Evolutionary conservation across 2,888 invertebrate genomes (phyloP).

Genomic region (Camptogramma bilineatum): DNA sequence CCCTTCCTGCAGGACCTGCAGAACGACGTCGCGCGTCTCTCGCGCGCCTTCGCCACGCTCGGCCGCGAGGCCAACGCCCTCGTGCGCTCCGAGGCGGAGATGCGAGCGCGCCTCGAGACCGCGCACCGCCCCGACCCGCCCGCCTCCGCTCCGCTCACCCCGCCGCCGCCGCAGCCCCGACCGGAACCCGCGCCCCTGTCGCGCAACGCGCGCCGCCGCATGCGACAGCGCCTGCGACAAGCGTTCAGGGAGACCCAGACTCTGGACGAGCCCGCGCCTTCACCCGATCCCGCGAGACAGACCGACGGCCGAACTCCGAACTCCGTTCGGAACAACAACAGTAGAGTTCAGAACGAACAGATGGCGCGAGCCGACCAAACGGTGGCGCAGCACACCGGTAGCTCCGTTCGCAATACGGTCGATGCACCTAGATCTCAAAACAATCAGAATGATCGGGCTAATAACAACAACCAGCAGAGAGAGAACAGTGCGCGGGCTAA

Average conservation of each 20-base stretch:
- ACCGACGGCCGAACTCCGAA: conserved; percentile 3
- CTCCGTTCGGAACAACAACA: conserved; percentile 17
- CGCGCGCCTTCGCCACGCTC: conserved; percentile 69
- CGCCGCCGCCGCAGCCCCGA: conserved; percentile 16
- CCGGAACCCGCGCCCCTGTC: conserved; percentile 49
- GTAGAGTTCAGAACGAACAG: conserved; percentile 19
- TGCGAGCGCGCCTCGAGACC: conserved; percentile 57
- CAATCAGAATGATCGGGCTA: conserved; percentile 15
- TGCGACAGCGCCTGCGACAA: conserved; percentile 67
- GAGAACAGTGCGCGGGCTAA: conserved; percentile 7
- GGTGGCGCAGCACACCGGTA: not conserved
- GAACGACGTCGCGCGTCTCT: conserved; percentile 68
- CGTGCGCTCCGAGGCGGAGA: conserved; percentile 62
- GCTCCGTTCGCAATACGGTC: conserved; percentile 1
- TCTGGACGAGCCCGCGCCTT: not conserved
- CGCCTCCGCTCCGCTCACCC: conserved; percentile 15
- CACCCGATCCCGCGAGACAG: conserved; percentile 1
- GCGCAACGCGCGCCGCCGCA: conserved; percentile 71
- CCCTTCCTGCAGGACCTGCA: conserved; percentile 70
- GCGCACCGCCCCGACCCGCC: conserved; percentile 39
- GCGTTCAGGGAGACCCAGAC: conserved; percentile 57
- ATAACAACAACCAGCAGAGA: conserved; percentile 22
- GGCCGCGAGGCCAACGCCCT: conserved; percentile 67
- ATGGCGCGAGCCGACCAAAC: conserved; percentile 3
- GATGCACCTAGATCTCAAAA: conserved; percentile 9